phyloP scores from a whole-genome alignment of 2,113 vertebrate species.

The Ramphastos sulfuratus region DNA sequence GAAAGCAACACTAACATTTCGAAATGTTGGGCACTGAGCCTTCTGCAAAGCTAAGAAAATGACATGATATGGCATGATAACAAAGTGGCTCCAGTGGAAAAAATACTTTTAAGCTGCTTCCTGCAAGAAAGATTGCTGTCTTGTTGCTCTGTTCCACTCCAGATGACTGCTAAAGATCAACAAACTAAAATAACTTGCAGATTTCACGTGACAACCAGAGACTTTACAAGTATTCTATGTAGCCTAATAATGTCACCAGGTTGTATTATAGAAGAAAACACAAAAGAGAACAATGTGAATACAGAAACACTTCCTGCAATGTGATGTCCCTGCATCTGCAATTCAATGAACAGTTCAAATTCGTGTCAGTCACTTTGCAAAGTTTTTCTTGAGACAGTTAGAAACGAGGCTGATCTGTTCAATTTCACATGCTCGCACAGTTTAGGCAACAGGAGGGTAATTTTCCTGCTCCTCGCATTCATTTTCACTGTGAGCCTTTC shows the following conservation, averaged over 20 bases:
- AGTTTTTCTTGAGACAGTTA: not conserved
- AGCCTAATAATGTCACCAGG: constrained; percentile 63
- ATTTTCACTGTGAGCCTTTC: not conserved
- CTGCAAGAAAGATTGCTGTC: constrained; percentile 18
- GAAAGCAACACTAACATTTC: constrained; percentile 39
- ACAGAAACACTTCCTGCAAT: not conserved
- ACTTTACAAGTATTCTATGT: constrained; percentile 1
- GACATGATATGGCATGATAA: constrained; percentile 20
- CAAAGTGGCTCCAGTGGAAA: constrained; percentile 17
- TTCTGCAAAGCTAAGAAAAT: constrained; percentile 50
- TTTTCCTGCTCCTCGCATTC: not conserved
- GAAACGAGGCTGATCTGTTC: not conserved
- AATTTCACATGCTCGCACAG: not conserved
- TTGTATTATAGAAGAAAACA: not conserved
- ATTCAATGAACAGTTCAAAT: constrained; percentile 35
- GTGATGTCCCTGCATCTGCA: constrained; percentile 22
- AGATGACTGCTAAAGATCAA: constrained; percentile 33
- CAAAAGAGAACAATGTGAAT: not conserved
- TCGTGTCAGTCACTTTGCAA: not conserved
- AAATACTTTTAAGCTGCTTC: constrained; percentile 52
- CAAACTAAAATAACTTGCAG: not conserved
- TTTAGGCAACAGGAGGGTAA: not conserved
- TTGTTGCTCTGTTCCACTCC: constrained; percentile 1
- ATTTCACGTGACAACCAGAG: not conserved
- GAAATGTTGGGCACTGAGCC: constrained; percentile 32